Percentiles rank a stretch among this genome's conserved stretches.
phyloP scores from a whole-genome alignment of 2,113 vertebrate genomes.

The Apteryx mantelli region DNA sequence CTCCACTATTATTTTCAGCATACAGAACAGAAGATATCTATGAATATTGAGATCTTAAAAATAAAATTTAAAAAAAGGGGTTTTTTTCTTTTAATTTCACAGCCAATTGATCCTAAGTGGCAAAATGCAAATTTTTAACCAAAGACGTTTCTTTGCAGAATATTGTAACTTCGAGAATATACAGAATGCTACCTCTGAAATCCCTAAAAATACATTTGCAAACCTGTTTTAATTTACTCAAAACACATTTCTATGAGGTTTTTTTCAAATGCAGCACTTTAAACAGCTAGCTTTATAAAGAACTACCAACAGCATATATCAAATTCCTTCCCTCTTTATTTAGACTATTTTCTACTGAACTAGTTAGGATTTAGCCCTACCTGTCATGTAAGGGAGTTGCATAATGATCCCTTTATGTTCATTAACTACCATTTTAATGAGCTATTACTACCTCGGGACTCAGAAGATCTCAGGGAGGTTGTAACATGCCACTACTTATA shows the following conservation, averaged over 20 bases:
- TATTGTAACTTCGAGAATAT: neutral
- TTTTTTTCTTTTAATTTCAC: neutral
- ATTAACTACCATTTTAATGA: conserved; percentile 73
- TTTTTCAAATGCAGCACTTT: neutral
- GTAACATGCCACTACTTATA: conserved; percentile 73
- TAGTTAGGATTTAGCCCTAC: conserved; percentile 57
- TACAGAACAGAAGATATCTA: neutral
- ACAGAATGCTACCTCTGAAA: neutral
- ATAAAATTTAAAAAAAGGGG: neutral
- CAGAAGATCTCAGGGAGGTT: conserved; percentile 67
- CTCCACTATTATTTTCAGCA: neutral
- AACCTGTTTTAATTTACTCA: neutral
- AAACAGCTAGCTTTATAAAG: conserved; percentile 13
- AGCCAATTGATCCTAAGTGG: neutral
- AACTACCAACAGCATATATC: neutral
- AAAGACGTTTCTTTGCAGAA: neutral
- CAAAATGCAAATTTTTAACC: neutral
- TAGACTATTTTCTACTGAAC: conserved; percentile 27
- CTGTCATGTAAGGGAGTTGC: neutral
- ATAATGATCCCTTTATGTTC: conserved; percentile 68
- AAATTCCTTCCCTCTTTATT: conserved; percentile 19
- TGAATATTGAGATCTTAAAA: neutral
- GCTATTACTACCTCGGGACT: conserved; percentile 70
- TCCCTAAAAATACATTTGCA: neutral
- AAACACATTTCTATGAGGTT: neutral